phyloP scores from a whole-genome alignment of 2,888 invertebrate species.

The Hypercompe scribonia region DNA sequence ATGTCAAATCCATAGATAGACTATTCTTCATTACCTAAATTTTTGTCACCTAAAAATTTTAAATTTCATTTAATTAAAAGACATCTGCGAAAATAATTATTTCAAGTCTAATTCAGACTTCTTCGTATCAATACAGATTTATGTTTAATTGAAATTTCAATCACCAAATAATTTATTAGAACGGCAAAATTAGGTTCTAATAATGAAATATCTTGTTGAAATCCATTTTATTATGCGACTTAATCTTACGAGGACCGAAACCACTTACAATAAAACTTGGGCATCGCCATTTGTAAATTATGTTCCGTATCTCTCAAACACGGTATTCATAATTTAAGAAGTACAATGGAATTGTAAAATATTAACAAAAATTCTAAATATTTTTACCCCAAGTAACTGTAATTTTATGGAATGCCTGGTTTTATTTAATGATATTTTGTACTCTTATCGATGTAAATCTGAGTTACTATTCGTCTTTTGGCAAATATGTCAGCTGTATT shows the following conservation, averaged over 20 bases:
- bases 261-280: conserved; percentile 37
- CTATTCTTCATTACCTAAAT: not conserved
- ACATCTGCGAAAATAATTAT: not conserved
- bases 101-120: not conserved
- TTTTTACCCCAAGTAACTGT: not conserved
- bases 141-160: not conserved
- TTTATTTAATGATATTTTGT: not conserved
- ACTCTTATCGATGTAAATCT: not conserved
- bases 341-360: conserved; percentile 6
- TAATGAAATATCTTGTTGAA: conserved; percentile 29
- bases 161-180: not conserved
- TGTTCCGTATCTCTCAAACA: conserved; percentile 21
- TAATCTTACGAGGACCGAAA: conserved; percentile 28
- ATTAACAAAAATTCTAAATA: conserved; percentile 11
- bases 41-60: not conserved
- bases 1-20: too few species aligned
- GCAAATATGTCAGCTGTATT: not conserved
- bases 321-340: conserved; percentile 11
- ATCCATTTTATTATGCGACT: conserved; percentile 26
- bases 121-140: not conserved
- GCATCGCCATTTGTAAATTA: conserved; percentile 32
- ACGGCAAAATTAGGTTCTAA: conserved; percentile 24
- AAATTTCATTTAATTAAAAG: not conserved
- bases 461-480: not conserved
- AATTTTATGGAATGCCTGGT: conserved; percentile 2